A percentile compares a stretch with the other conserved stretches of the same genome.
Conservation (phyloP, 2,113 vertebrate species). For the Rhinichthys klamathensis region DNA sequence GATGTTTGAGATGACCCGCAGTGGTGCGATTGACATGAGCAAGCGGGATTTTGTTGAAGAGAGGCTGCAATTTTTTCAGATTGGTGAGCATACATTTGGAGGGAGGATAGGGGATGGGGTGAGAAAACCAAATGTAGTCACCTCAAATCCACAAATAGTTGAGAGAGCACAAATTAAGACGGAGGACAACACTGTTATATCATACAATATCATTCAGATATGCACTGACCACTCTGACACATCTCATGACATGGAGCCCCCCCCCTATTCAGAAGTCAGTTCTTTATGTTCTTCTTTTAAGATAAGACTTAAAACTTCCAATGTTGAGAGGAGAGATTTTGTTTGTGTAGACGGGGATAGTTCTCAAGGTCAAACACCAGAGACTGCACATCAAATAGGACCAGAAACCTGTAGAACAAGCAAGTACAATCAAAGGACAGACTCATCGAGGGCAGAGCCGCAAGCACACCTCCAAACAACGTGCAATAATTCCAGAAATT, state of each 20-base stretch:
- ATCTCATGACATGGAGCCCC: constrained; percentile 81
- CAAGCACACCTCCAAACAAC: constrained; percentile 79
- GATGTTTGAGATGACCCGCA: constrained; percentile 99
- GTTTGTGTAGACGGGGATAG: constrained; percentile 80
- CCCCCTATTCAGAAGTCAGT: constrained; percentile 85
- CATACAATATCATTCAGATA: constrained; percentile 83
- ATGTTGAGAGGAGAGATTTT: constrained; percentile 87
- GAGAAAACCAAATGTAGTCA: constrained; percentile 83
- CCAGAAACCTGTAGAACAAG: constrained; percentile 70
- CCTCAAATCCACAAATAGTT: constrained; percentile 85
- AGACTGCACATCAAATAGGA: constrained; percentile 74
- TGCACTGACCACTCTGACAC: constrained; percentile 88
- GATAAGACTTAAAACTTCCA: constrained; percentile 88
- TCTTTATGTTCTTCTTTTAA: constrained; percentile 94
- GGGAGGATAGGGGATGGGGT: constrained; percentile 93
- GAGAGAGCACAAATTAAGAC: constrained; percentile 80
- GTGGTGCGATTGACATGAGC: constrained; percentile 99
- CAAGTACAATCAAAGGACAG: constrained; percentile 70
- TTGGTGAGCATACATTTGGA: constrained; percentile 99
- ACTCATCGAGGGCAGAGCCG: constrained; percentile 75
- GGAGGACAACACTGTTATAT: constrained; percentile 81
- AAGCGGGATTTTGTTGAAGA: constrained; percentile 99
- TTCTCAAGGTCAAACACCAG: constrained; percentile 76
- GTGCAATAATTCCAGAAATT: constrained; percentile 68
- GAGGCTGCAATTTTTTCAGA: constrained; percentile 99